A percentile compares a stretch with the other conserved stretches of the same genome.
Evolutionary conservation across 1,140 invertebrate species (phyloP).

Genomic region (Acromyrmex echinatior): DNA sequence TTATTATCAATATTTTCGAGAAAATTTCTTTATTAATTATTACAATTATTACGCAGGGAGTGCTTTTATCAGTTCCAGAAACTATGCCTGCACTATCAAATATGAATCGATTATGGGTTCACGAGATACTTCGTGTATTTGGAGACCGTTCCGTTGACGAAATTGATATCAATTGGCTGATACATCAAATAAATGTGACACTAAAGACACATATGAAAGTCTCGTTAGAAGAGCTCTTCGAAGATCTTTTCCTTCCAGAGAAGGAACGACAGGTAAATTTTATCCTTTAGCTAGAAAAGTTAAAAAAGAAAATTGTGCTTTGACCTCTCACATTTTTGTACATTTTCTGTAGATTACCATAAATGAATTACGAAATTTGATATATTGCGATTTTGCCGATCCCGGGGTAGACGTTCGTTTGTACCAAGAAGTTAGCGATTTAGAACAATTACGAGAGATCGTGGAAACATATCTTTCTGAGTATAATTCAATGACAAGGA

Average conservation of each 20-base stretch:
- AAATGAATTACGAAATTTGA: conserved; percentile 93
- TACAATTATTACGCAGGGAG: conserved; percentile 89
- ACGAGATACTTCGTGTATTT: conserved; percentile 97
- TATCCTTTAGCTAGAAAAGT: background rate
- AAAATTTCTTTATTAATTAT: conserved; percentile 1
- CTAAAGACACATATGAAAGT: conserved; percentile 87
- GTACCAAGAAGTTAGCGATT: conserved; percentile 95
- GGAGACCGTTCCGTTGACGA: conserved; percentile 96
- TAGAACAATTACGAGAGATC: conserved; percentile 93
- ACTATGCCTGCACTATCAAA: conserved; percentile 94
- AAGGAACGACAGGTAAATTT: background rate
- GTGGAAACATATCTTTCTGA: conserved; percentile 96
- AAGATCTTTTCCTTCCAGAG: conserved; percentile 74
- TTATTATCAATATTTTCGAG: background rate
- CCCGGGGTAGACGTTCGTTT: conserved; percentile 95
- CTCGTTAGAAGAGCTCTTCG: conserved; percentile 85
- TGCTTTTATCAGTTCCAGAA: conserved; percentile 96
- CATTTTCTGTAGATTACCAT: conserved; percentile 89
- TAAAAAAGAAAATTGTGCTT: conserved; percentile 30
- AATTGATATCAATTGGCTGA: conserved; percentile 93
- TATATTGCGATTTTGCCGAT: conserved; percentile 98
- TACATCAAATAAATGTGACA: conserved; percentile 89
- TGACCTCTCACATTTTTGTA: background rate
- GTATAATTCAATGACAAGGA: conserved; percentile 98
- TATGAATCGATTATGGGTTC: conserved; percentile 97